Conservation (phyloP, 2,113 vertebrate genomes). For the Uropsilus gracilis region DNA sequence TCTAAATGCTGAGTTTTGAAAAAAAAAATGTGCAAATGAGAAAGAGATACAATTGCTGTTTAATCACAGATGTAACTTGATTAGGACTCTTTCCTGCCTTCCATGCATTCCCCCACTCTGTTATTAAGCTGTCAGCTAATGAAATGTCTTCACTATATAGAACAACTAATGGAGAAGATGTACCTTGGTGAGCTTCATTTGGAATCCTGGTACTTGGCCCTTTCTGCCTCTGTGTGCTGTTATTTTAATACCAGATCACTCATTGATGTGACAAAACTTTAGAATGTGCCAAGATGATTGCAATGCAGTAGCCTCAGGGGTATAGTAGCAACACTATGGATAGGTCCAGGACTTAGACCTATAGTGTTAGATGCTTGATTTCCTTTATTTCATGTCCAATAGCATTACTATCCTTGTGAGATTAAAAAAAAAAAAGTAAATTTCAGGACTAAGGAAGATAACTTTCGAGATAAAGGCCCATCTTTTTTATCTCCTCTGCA, state of each 20-base stretch:
- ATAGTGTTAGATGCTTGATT: not conserved
- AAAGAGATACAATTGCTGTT: not conserved
- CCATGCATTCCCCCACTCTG: not conserved
- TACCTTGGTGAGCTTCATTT: slow-evolving; percentile 61
- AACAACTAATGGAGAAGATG: slow-evolving; percentile 59
- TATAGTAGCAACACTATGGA: not conserved
- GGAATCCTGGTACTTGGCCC: slow-evolving; percentile 41
- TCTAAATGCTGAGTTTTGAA: not conserved
- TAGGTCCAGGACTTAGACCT: not conserved
- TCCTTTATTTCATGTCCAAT: not conserved
- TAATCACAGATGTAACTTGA: slow-evolving; percentile 44
- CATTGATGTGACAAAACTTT: not conserved
- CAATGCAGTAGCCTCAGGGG: not conserved
- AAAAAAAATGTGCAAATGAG: not conserved
- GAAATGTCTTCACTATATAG: slow-evolving; percentile 52
- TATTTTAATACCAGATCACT: not conserved
- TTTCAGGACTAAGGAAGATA: not conserved
- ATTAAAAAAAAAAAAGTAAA: slow-evolving; percentile 47
- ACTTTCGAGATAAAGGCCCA: not conserved
- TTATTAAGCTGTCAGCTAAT: slow-evolving; percentile 78
- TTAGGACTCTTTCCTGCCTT: slow-evolving; percentile 55
- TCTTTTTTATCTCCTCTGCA: not conserved
- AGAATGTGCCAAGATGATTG: slow-evolving; percentile 14
- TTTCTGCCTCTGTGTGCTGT: not conserved
- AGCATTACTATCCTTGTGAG: not conserved